Conservation (phyloP, 1,140 invertebrate genomes). For the Heliothis subflexa region DNA sequence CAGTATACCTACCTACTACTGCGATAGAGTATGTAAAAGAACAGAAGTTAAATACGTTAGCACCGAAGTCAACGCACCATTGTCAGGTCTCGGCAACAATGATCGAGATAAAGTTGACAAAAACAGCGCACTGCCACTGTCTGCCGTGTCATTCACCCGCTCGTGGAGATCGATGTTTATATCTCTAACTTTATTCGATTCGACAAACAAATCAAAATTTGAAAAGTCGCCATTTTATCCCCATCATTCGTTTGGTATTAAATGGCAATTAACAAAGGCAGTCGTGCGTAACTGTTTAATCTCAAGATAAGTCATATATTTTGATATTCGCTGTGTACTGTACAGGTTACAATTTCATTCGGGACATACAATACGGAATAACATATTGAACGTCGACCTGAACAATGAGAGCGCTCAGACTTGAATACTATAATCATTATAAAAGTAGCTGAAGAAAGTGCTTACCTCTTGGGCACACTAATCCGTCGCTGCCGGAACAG, state of each 20-base stretch:
- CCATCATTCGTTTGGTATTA: slow-evolving; percentile 48
- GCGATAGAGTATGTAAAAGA: not conserved
- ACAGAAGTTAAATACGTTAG: slow-evolving; percentile 34
- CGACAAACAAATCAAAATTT: slow-evolving; percentile 53
- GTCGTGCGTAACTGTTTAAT: slow-evolving; percentile 49
- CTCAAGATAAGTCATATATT: not conserved
- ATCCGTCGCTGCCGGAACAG: slow-evolving; percentile 81
- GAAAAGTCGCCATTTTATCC: slow-evolving; percentile 49
- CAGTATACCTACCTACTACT: not conserved
- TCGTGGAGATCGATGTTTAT: slow-evolving; percentile 65
- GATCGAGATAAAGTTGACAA: slow-evolving; percentile 58
- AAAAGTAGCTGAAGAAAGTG: slow-evolving; percentile 42
- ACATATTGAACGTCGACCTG: not conserved
- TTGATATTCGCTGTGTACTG: not conserved
- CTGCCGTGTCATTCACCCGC: slow-evolving; percentile 67
- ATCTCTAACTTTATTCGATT: slow-evolving; percentile 56
- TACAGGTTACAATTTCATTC: not conserved
- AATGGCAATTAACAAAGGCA: slow-evolving; percentile 50
- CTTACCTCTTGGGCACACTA: slow-evolving; percentile 81
- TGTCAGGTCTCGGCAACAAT: slow-evolving; percentile 59
- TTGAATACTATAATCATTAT: slow-evolving; percentile 37
- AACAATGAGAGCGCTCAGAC: slow-evolving; percentile 29
- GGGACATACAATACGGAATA: not conserved
- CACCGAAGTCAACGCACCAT: slow-evolving; percentile 50
- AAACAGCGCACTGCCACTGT: slow-evolving; percentile 55